Base-by-base conservation (phyloP, 2,797 vertebrate species). In the Petrocephalus sullivani region DNA sequence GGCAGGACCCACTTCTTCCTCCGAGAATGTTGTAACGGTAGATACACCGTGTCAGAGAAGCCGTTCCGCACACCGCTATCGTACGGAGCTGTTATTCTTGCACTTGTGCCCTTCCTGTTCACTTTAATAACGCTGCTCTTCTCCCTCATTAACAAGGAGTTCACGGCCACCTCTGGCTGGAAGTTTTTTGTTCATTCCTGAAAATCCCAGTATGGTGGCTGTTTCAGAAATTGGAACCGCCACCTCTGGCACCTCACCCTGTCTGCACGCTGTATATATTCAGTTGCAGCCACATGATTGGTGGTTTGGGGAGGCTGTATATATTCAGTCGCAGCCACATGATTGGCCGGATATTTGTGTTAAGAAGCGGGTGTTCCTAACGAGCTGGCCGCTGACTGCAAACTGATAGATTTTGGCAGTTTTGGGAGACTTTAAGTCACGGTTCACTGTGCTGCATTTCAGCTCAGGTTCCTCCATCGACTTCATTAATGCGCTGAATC, bases 401-500 rank as follows among this genome's bases (percentile, higher is more conserved):
- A 28, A 71, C 64, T 16, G 28, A 71, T 71, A 37, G 46, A 85
- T 56, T 56, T 56, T 16, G 21, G n/a, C 46, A 56, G 21, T 56
- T 28, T 56, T 85, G 1, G 12, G 21, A 51, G 46, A 23, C 82
- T 85, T 85, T 3, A 53, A 85, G 46, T 85, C 19, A 53, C 14
- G 14, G 41, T 37, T 60, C 57, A 46, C n/a, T 1, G 16, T 49
- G 85, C 14, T 23, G 57, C 37, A 61, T 61, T 41, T 21, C 57
- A 46, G n/a, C 49, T 49, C 16, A n/a, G n/a, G n/a, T 60, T 49
- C 37, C 57, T 83, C 53, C 21, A 28, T 88, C 71, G 51, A 71
- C 56, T 87, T 89, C 64, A 82, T 89, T 88, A 87, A 87, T 16
- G 83, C 86, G 54, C 19, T 2, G 2, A 46, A 56, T 49, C 87